Evolutionary conservation across 2,797 vertebrate species (phyloP).

Genomic region (Siniperca scherzeri): DNA sequence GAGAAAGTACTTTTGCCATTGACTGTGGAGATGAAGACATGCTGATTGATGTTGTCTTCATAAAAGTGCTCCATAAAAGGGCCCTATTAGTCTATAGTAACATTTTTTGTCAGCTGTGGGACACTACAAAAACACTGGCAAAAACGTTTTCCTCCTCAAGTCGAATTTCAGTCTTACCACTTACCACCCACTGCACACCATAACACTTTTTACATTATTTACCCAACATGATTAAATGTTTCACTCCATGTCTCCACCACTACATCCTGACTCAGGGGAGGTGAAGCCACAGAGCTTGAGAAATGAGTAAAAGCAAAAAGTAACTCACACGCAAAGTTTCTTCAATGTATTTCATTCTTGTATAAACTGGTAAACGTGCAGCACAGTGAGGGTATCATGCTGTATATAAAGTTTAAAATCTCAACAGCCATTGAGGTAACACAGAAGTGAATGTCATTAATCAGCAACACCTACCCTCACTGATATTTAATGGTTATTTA

Average conservation of each 20-base stretch:
- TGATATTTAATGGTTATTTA: not conserved
- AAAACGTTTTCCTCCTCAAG: not conserved
- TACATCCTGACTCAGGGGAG: not conserved
- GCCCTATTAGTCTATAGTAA: not conserved
- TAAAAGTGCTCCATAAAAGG: not conserved
- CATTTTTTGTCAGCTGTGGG: not conserved
- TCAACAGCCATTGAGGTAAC: not conserved
- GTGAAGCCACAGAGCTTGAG: not conserved
- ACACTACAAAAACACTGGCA: not conserved
- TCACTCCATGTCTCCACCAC: not conserved
- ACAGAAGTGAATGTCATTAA: not conserved
- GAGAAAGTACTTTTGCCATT: constrained; percentile 25
- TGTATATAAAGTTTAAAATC: not conserved
- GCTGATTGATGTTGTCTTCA: constrained; percentile 11
- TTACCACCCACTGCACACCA: not conserved
- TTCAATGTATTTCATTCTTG: not conserved
- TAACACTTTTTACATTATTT: not conserved
- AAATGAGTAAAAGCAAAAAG: not conserved
- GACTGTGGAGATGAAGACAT: constrained; percentile 15
- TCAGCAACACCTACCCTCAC: not conserved
- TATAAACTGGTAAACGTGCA: not conserved
- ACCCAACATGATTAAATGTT: not conserved
- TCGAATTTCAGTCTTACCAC: not conserved
- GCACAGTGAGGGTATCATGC: not conserved
- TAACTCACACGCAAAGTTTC: not conserved